Base-by-base conservation (phyloP, 2,797 vertebrate species). In the Pipistrellus pygmaeus region DNA sequence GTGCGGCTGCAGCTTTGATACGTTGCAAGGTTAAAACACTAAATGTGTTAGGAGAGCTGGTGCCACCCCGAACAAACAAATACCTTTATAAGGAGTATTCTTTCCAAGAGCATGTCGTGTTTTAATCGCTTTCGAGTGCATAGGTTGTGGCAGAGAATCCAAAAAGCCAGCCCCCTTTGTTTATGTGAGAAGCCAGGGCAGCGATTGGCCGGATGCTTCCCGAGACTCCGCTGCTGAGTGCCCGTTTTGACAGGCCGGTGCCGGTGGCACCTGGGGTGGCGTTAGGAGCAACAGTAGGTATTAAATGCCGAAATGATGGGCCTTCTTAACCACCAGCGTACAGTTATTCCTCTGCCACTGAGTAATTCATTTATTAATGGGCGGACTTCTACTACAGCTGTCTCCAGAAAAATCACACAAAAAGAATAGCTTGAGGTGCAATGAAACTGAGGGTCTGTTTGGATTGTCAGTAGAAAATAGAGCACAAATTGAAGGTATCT, bases 331-430 rank as follows among this genome's bases (percentile, higher is more conserved):
- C 89, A 83, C 82, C 87, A 93, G 38, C 66, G 44, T 78, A 94
- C 90, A 93, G 87, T 97, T 96, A 92, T 46, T 95, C 95, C 85
- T 92, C 38, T 82, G 88, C 77, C 55, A 48, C 82, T 95, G 82
- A 96, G 80, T 41, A 77, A 68, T 10, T 14, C 23, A 23, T 48
- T 94, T 91, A 88, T 90, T 95, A 95, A 83, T 94, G 90, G 90
- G 73, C 32, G 57, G 64, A 60, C 73, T 96, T 93, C 25, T 85
- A 38, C 57, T 90, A 69, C 48, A 77, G 81, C 57, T 12, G 0
- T 48, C 62, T 44, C 48, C 66, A 72, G n/a, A 86, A 94, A 69
- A 94, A 69, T 55, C 32, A 55, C 60, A 53, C 17, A 38, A 38
- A 88, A 86, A 86, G 44, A 88, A 91, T 83, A 48, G 66, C 23